Percentiles rank a stretch among this genome's conserved stretches.
phyloP scores from a whole-genome alignment of 2,113 vertebrate species.

The Anseranas semipalmata region DNA sequence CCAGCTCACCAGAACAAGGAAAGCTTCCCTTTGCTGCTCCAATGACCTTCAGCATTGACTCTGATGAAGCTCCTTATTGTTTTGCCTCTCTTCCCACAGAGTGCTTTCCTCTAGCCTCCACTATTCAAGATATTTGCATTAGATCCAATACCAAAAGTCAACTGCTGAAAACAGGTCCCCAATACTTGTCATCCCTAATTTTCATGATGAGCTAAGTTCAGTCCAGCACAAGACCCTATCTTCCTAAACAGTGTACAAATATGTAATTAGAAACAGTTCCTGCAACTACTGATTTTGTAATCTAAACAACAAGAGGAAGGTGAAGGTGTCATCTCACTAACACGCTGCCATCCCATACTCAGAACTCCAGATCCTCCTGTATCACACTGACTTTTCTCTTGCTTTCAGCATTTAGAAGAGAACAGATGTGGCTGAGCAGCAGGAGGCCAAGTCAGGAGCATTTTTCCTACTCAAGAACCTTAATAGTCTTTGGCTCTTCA shows the following conservation, averaged over 20 bases:
- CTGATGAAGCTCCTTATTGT: not conserved
- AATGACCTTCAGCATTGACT: not conserved
- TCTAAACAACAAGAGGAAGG: not conserved
- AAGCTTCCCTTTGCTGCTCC: not conserved
- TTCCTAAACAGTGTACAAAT: not conserved
- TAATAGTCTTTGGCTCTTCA: conserved; percentile 25
- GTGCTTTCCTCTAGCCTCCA: not conserved
- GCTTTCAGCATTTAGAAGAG: not conserved
- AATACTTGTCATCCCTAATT: not conserved
- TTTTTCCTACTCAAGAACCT: not conserved
- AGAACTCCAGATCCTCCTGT: not conserved
- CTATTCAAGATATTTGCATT: not conserved
- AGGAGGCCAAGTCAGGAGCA: not conserved
- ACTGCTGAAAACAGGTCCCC: not conserved
- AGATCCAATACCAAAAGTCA: not conserved
- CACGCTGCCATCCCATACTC: accelerated
- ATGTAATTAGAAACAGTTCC: not conserved
- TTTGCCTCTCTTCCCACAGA: not conserved
- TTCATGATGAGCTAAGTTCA: not conserved
- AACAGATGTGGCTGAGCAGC: conserved; percentile 8
- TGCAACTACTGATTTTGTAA: not conserved
- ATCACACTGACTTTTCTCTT: not conserved
- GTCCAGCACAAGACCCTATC: not conserved
- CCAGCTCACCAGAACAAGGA: accelerated
- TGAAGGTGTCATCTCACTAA: not conserved